Percentiles rank a stretch among this genome's conserved stretches.
phyloP scores from a whole-genome alignment of 2,113 vertebrate species.

The Pachycephala philippinensis region DNA sequence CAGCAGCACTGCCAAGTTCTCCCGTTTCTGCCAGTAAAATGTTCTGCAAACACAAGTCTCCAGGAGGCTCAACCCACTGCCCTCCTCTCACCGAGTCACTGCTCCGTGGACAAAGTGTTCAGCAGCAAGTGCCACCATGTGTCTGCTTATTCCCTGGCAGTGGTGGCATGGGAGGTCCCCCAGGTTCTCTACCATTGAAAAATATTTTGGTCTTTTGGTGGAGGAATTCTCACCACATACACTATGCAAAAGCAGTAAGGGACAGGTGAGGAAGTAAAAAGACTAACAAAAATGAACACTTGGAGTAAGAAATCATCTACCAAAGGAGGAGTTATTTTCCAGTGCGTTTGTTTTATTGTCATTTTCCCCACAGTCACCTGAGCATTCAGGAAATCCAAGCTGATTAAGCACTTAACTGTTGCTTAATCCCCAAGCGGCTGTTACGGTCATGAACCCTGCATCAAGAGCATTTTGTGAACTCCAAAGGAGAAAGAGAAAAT shows the following conservation, averaged over 20 bases:
- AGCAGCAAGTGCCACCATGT: background rate
- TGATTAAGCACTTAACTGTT: conserved; percentile 21
- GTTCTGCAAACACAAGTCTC: background rate
- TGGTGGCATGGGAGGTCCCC: background rate
- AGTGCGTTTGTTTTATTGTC: background rate
- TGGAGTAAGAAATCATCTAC: background rate
- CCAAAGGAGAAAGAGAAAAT: background rate
- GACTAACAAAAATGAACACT: background rate
- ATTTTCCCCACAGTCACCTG: background rate
- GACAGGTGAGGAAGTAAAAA: background rate
- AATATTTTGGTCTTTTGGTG: background rate
- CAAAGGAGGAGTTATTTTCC: background rate
- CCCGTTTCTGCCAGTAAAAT: background rate
- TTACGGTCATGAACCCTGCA: background rate
- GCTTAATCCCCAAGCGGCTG: background rate
- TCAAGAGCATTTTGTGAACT: background rate
- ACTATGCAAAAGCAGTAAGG: background rate
- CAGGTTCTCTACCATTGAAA: background rate
- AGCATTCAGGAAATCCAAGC: background rate
- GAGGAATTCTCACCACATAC: background rate
- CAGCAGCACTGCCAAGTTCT: background rate
- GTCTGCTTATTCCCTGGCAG: background rate
- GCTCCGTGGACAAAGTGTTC: background rate
- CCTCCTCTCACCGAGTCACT: background rate
- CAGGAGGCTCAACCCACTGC: background rate